Evolutionary conservation across 1,140 invertebrate genomes (phyloP), one percentile per base, ranked within the genome.

Genomic region (Caenorhabditis tropicalis): DNA sequence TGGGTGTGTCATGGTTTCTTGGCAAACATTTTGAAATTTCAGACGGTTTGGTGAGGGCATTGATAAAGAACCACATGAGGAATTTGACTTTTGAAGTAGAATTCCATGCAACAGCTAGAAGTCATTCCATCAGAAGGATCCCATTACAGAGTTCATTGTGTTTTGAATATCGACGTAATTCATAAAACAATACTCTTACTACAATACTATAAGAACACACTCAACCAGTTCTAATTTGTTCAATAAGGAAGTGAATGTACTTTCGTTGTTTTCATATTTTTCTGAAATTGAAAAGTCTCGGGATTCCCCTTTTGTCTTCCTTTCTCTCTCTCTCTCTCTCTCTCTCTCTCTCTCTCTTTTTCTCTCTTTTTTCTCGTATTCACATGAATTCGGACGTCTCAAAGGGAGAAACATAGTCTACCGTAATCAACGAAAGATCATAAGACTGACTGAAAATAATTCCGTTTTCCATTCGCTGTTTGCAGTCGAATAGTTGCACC

Each of bases 401-500:
- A n/a, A 4, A 36, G 21, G 36, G 4, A 65, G 31, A 65, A 6
- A 19, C 48, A 19, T 19, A 19, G 15, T 51, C 53, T 27, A 56
- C 53, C 10, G 53, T 65, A 65, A 65, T 65, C 58, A 65, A 19
- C 16, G 31, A 33, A 65, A 36, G 58, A 65, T 65, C 58, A 65
- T 65, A 16, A 33, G 58, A 65, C 58, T 65, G 58, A 19, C 58
- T 65, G 29, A 33, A 65, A 65, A 31, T 65, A 65, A 65, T 15
- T 33, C 33, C 19, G 24, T 65, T 7, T 36, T 58, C 29, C 7
- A 19, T 65, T 27, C 10, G 27, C 53, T 15, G 6, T 36, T 24
- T 65, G 58, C 58, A 65, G n/a, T 65, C n/a, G 2, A 33, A 65
- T 65, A 65, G 58, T 36, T 65, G 58, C 58, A 65, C 58, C 58